These are phyloP conservation scores for Trogon melanurus DNA, from an alignment of 2,113 vertebrate genomes.

Conservation along the genomic window DNA sequence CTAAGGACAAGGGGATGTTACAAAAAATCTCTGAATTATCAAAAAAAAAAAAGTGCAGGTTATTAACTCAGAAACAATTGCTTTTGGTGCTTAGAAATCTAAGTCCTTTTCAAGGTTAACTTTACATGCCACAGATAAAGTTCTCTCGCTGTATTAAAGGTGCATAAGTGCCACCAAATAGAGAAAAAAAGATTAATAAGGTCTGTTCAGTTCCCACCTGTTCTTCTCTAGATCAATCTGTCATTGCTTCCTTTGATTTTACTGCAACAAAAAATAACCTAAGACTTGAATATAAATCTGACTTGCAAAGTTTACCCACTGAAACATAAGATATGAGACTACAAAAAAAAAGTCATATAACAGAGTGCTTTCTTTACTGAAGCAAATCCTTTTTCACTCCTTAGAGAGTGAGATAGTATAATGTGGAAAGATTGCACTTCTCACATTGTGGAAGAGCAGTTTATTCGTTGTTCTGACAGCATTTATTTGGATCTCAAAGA, in stretches of 20 bases:
- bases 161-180: background rate
- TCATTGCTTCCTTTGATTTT: conserved; percentile 50
- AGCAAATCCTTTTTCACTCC: conserved; percentile 8
- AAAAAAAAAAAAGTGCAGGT: background rate
- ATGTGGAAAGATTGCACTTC: conserved; percentile 31
- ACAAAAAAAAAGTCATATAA: conserved; percentile 11
- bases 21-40: background rate
- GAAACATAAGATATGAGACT: conserved; percentile 43
- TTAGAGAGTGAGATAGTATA: conserved; percentile 27
- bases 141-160: background rate
- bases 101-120: background rate
- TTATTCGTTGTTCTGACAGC: conserved; percentile 41
- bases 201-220: conserved; percentile 43
- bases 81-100: background rate
- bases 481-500: conserved; percentile 5
- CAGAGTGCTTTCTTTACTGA: conserved; percentile 17
- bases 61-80: background rate
- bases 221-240: conserved; percentile 40
- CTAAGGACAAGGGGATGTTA: background rate
- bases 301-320: conserved; percentile 58
- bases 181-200: conserved; percentile 36
- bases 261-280: conserved; percentile 52
- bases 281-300: conserved; percentile 56
- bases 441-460: conserved; percentile 4
- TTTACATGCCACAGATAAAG: background rate